These are phyloP conservation scores for Apeira syringaria DNA, from an alignment of 2,888 invertebrate genomes.

Conservation along the genomic window DNA sequence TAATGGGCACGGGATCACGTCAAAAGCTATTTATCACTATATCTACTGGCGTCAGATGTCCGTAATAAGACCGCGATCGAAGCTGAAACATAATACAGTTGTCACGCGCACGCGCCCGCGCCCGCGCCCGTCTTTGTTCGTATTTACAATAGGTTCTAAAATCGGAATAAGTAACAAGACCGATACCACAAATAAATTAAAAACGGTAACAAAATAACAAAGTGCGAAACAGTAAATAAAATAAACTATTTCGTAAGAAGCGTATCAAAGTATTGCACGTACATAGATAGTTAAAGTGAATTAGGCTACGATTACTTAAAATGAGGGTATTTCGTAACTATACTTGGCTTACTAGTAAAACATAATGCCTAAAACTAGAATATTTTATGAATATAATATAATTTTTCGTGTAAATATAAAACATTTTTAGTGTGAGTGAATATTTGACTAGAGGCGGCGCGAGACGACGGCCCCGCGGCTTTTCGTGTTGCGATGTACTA, in stretches of 20 bases:
- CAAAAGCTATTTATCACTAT: slow-evolving; percentile 15
- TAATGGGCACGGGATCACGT: slow-evolving; percentile 34
- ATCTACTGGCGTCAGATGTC: slow-evolving; percentile 27
- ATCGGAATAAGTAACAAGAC: slow-evolving; percentile 52
- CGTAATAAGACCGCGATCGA: slow-evolving; percentile 22
- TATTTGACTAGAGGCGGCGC: slow-evolving; percentile 82
- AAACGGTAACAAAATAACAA: slow-evolving; percentile 49
- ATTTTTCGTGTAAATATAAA: slow-evolving; percentile 83
- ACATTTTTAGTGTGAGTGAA: slow-evolving; percentile 82
- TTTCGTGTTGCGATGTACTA: slow-evolving; percentile 22
- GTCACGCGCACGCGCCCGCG: slow-evolving; percentile 24
- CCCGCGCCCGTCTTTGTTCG: slow-evolving; percentile 18
- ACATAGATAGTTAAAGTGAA: slow-evolving; percentile 57
- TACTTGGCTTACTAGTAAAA: slow-evolving; percentile 72
- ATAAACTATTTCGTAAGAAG: slow-evolving; percentile 66
- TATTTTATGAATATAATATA: slow-evolving; percentile 80
- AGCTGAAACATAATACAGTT: slow-evolving; percentile 22
- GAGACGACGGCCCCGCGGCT: slow-evolving; percentile 38
- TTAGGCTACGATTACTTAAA: slow-evolving; percentile 66
- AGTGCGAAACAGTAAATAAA: slow-evolving; percentile 53
- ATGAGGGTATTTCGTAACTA: slow-evolving; percentile 52
- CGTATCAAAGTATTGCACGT: slow-evolving; percentile 79
- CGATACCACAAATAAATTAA: slow-evolving; percentile 57
- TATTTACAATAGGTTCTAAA: slow-evolving; percentile 40
- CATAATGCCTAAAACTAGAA: slow-evolving; percentile 82